phyloP scores from a whole-genome alignment of 2,113 vertebrate species.

The Chitala chitala region DNA sequence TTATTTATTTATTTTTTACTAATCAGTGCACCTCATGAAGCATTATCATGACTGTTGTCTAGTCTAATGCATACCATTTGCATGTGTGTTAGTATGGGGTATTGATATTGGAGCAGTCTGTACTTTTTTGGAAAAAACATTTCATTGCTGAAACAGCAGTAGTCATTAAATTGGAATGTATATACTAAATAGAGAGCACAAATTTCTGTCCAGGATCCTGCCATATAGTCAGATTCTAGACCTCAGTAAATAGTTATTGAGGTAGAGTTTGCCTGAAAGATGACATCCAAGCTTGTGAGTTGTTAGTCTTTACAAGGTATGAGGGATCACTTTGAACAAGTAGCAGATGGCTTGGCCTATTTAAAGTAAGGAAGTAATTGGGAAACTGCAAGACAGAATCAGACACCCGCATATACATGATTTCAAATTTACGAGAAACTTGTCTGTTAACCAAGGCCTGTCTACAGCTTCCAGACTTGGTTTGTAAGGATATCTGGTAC shows the following conservation, averaged over 20 bases:
- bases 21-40: too few relatives aligned
- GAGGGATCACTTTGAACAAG: not conserved
- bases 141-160: too few relatives aligned
- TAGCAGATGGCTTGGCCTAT: not conserved
- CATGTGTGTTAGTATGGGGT: too few relatives aligned
- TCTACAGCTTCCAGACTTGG: not conserved
- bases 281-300: not conserved
- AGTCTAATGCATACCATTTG: too few relatives aligned
- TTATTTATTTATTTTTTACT: too few relatives aligned
- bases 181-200: not conserved
- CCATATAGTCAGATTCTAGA: slow-evolving; percentile 14
- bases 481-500: not conserved
- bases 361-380: too few relatives aligned
- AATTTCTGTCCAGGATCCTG: not conserved
- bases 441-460: not conserved
- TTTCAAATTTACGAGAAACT: not conserved
- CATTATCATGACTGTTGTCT: too few relatives aligned
- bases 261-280: not conserved
- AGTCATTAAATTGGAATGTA: not conserved
- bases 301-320: not conserved
- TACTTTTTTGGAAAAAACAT: too few relatives aligned
- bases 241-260: slow-evolving; percentile 13
- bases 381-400: not conserved
- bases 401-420: not conserved
- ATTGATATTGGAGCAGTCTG: too few relatives aligned